Evolutionary conservation across 2,113 vertebrate species (phyloP).

Genomic region (Mustela nigripes): DNA sequence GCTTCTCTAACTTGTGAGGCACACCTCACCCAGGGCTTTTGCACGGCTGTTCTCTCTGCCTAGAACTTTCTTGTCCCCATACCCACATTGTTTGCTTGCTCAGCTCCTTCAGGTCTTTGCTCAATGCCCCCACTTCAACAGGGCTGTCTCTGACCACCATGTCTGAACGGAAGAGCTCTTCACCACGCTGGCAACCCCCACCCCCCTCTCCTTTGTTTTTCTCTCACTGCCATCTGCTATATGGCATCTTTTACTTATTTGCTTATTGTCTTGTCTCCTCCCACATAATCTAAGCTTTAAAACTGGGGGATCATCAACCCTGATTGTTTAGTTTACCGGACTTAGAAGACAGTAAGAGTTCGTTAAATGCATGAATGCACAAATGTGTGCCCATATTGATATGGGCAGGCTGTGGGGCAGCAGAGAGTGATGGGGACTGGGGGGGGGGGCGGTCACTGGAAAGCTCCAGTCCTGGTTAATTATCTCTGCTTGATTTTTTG

Average conservation of each 20-base stretch:
- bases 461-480: neutral
- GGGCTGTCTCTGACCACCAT: neutral
- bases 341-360: neutral
- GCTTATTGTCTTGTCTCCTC: neutral
- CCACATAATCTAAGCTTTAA: neutral
- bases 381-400: neutral
- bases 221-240: neutral
- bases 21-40: neutral
- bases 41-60: neutral
- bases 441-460: neutral
- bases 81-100: neutral
- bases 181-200: neutral
- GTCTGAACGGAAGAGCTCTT: neutral
- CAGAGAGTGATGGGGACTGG: neutral
- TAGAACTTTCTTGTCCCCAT: neutral
- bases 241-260: neutral
- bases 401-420: neutral
- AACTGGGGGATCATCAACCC: neutral
- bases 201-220: neutral
- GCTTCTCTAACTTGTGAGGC: no score
- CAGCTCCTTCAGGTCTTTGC: neutral
- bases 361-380: neutral
- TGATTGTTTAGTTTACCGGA: neutral
- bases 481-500: neutral
- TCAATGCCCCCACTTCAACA: neutral